A percentile compares a stretch with the other conserved stretches of the same genome.
Evolutionary conservation across 1,140 invertebrate species (phyloP).

Genomic region (Anagrus nilaparvatae): DNA sequence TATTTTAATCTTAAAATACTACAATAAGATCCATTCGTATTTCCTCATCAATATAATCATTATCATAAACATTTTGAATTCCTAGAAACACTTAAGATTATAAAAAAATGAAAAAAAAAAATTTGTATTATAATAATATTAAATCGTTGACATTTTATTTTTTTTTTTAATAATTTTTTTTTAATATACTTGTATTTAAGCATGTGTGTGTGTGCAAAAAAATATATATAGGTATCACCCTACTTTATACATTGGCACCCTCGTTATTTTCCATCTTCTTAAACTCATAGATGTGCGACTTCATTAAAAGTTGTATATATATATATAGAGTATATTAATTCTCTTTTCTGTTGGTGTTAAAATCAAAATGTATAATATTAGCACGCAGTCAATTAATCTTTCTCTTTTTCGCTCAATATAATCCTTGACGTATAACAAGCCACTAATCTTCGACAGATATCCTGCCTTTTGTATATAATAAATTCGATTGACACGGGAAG

Average conservation of each 20-base stretch:
- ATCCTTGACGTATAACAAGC: conserved; percentile 40
- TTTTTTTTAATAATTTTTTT: too few relatives aligned
- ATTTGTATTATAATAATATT: too few relatives aligned
- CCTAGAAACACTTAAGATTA: too few relatives aligned
- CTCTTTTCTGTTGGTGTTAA: conserved; percentile 16
- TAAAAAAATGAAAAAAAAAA: too few relatives aligned
- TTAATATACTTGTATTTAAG: too few relatives aligned
- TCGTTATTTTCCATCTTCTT: not conserved
- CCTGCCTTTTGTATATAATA: conserved; percentile 33
- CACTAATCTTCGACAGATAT: conserved; percentile 36
- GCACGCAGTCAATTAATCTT: conserved; percentile 33
- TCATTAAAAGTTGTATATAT: conserved; percentile 30
- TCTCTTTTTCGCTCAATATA: conserved; percentile 40
- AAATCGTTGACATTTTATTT: too few relatives aligned
- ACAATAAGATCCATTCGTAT: too few relatives aligned
- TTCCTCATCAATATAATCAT: too few relatives aligned
- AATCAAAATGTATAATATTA: conserved; percentile 23
- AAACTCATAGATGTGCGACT: conserved; percentile 18
- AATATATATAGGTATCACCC: too few relatives aligned
- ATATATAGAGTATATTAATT: not conserved
- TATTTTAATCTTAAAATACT: too few relatives aligned
- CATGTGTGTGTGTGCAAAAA: too few relatives aligned
- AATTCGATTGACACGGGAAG: conserved; percentile 29
- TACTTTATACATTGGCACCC: not conserved
- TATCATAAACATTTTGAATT: too few relatives aligned